Percentiles rank a stretch among this genome's conserved stretches.
phyloP scores from a whole-genome alignment of 2,113 vertebrate species.

The Cephalopterus ornatus region DNA sequence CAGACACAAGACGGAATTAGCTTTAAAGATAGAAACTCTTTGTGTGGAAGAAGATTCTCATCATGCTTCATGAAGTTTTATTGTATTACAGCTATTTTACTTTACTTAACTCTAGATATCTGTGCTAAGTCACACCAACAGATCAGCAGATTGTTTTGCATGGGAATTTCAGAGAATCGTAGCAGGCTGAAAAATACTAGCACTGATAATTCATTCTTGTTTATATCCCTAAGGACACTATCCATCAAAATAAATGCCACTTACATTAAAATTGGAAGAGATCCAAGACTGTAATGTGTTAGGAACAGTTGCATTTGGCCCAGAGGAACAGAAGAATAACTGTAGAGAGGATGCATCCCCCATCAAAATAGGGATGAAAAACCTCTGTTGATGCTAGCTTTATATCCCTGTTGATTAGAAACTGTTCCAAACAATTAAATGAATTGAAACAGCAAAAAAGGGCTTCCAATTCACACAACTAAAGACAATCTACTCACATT shows the following conservation, averaged over 20 bases:
- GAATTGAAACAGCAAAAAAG: neutral
- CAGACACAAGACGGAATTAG: neutral
- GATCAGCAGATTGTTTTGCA: neutral
- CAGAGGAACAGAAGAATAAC: neutral
- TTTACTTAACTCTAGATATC: neutral
- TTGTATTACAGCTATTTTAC: neutral
- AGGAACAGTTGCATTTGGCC: neutral
- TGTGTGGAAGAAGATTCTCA: neutral
- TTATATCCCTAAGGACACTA: neutral
- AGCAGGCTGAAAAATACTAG: neutral
- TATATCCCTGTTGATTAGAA: neutral
- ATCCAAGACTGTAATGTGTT: neutral
- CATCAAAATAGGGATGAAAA: neutral
- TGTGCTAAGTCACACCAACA: neutral
- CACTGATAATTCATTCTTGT: neutral
- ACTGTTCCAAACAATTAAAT: neutral
- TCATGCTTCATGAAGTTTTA: neutral
- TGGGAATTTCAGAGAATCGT: neutral
- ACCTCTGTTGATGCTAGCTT: neutral
- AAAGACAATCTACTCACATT: neutral
- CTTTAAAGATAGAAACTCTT: neutral
- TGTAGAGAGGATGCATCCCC: neutral
- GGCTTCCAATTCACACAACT: neutral
- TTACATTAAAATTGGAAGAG: neutral
- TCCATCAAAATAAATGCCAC: neutral